phyloP scores from a whole-genome alignment of 2,888 invertebrate genomes.

The Miltochrista miniata region DNA sequence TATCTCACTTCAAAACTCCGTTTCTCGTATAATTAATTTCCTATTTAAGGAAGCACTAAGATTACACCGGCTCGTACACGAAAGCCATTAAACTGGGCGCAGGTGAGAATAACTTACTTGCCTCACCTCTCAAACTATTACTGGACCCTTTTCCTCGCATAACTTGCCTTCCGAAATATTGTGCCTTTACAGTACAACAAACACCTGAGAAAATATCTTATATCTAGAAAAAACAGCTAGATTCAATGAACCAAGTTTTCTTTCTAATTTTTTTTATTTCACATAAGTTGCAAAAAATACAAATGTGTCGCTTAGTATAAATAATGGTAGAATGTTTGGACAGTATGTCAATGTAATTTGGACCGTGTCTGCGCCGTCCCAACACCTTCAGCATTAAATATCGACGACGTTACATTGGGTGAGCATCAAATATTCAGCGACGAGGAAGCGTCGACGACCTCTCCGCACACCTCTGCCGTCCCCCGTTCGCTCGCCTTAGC shows the following conservation, averaged over 20 bases:
- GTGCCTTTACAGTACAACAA: slow-evolving; percentile 14
- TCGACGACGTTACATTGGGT: slow-evolving; percentile 41
- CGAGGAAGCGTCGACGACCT: slow-evolving; percentile 27
- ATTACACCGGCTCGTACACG: slow-evolving; percentile 20
- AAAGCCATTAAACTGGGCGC: slow-evolving; percentile 27
- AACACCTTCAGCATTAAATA: slow-evolving; percentile 42
- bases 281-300: slow-evolving; percentile 12
- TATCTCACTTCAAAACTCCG: not conserved
- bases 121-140: slow-evolving; percentile 19
- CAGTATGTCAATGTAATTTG: slow-evolving; percentile 35
- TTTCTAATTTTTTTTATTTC: not conserved
- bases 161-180: slow-evolving; percentile 24
- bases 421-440: slow-evolving; percentile 44
- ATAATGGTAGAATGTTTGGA: slow-evolving; percentile 21
- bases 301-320: slow-evolving; percentile 23
- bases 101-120: slow-evolving; percentile 33
- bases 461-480: not conserved
- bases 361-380: slow-evolving; percentile 29
- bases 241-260: not conserved
- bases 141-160: slow-evolving; percentile 22
- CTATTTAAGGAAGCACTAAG: slow-evolving; percentile 5
- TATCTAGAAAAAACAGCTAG: not conserved
- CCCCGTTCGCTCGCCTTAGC: slow-evolving; percentile 5
- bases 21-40: slow-evolving; percentile 11
- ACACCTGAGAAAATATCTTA: slow-evolving; percentile 16